These are phyloP conservation scores for Lepus europaeus DNA, from an alignment of 2,113 vertebrate species.

Conservation along the genomic window DNA sequence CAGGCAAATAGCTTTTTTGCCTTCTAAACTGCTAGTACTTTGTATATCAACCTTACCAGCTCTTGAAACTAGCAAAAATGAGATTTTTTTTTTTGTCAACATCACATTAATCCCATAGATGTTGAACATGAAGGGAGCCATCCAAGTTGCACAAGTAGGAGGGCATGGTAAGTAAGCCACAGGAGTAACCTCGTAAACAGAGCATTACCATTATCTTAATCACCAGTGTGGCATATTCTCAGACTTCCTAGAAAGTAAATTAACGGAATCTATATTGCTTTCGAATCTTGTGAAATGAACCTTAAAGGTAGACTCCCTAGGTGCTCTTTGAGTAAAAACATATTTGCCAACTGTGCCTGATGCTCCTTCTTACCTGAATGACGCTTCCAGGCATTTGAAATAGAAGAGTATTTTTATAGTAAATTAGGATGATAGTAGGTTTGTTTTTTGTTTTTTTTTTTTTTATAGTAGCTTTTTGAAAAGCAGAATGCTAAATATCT, in stretches of 20 bases:
- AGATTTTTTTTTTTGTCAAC: neutral
- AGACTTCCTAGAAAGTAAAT: slow-evolving; percentile 44
- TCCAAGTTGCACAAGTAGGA: neutral
- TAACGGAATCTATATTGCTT: neutral
- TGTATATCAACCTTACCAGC: neutral
- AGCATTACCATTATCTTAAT: neutral
- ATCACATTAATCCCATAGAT: neutral
- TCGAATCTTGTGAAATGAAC: neutral
- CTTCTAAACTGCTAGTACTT: slow-evolving; percentile 1
- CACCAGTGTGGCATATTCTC: neutral
- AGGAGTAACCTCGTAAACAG: neutral
- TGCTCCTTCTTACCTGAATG: neutral
- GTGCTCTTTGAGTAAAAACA: neutral
- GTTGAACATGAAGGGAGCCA: neutral
- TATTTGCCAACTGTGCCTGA: neutral
- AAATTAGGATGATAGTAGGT: neutral
- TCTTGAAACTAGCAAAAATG: neutral
- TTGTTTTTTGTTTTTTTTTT: too few relatives aligned
- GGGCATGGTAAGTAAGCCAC: neutral
- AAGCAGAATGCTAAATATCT: neutral
- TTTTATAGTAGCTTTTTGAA: neutral
- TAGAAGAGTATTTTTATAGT: neutral
- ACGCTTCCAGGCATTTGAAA: neutral
- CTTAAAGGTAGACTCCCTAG: neutral
- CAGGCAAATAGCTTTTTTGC: neutral